These are phyloP conservation scores for Aphis gossypii DNA, from an alignment of 1,140 invertebrate species.

Conservation along the genomic window DNA sequence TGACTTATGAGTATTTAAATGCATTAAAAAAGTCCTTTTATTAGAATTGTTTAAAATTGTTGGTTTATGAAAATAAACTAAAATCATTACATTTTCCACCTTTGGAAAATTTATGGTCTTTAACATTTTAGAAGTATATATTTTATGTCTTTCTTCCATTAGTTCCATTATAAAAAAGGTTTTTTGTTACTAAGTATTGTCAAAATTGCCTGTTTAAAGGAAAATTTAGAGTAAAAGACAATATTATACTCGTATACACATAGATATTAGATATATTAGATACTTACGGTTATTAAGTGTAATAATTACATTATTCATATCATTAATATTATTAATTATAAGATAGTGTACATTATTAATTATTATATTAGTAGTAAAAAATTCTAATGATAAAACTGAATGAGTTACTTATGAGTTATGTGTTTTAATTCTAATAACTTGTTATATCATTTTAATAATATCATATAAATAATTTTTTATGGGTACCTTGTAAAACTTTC, in stretches of 20 bases:
- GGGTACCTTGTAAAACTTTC: not conserved
- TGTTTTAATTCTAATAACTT: not conserved
- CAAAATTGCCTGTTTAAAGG: not conserved
- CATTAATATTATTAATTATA: not conserved
- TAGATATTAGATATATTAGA: not conserved
- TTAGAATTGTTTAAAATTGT: not conserved
- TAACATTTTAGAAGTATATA: not conserved
- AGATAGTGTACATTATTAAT: not conserved
- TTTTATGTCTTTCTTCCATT: constrained; percentile 45
- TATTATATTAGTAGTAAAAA: not conserved
- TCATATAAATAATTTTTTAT: not conserved
- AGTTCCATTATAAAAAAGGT: constrained; percentile 42
- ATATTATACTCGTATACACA: not conserved
- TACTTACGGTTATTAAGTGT: not conserved
- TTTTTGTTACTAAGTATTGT: constrained; percentile 28
- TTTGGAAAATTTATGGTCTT: not conserved
- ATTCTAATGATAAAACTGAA: not conserved
- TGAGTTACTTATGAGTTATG: not conserved
- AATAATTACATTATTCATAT: too few species aligned
- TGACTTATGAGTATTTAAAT: not conserved
- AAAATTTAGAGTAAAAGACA: not conserved
- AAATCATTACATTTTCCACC: not conserved
- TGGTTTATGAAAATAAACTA: not conserved
- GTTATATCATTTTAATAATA: not conserved
- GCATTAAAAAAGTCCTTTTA: not conserved